A percentile compares a stretch with the other conserved stretches of the same genome.
These are phyloP conservation scores for Acanthornis magna DNA, from an alignment of 2,797 vertebrate species.

Conservation along the genomic window DNA sequence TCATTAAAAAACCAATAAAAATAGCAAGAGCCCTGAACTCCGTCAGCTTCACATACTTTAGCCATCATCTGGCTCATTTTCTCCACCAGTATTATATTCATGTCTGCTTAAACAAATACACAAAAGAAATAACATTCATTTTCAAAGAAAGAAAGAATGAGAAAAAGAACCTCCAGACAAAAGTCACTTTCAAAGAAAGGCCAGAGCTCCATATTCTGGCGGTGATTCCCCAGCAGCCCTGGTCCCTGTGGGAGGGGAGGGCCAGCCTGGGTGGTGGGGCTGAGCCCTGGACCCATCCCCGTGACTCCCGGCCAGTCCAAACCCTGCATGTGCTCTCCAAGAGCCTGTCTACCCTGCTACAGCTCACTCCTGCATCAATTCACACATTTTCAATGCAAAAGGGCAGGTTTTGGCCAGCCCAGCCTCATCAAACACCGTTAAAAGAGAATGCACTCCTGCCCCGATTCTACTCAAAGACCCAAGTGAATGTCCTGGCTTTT, in stretches of 20 bases:
- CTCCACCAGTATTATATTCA: background rate
- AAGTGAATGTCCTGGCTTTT: background rate
- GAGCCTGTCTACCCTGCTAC: background rate
- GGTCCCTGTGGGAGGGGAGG: background rate
- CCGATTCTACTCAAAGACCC: background rate
- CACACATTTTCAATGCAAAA: background rate
- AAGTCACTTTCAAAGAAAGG: background rate
- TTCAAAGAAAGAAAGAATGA: background rate
- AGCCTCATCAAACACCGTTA: background rate
- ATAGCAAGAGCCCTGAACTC: background rate
- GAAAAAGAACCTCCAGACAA: background rate
- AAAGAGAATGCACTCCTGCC: background rate
- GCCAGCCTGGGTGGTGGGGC: background rate
- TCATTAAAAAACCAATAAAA: background rate
- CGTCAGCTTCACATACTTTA: background rate
- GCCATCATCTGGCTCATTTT: background rate
- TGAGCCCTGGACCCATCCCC: background rate
- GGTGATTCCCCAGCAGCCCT: background rate
- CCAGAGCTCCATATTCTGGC: background rate
- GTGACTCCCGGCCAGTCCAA: fast-evolving
- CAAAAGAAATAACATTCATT: background rate
- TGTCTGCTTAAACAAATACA: background rate
- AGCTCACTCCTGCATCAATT: background rate
- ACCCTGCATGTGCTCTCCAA: fast-evolving
- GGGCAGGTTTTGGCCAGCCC: background rate